Conservation (phyloP, 2,113 vertebrate genomes). For the Blennius ocellaris region DNA sequence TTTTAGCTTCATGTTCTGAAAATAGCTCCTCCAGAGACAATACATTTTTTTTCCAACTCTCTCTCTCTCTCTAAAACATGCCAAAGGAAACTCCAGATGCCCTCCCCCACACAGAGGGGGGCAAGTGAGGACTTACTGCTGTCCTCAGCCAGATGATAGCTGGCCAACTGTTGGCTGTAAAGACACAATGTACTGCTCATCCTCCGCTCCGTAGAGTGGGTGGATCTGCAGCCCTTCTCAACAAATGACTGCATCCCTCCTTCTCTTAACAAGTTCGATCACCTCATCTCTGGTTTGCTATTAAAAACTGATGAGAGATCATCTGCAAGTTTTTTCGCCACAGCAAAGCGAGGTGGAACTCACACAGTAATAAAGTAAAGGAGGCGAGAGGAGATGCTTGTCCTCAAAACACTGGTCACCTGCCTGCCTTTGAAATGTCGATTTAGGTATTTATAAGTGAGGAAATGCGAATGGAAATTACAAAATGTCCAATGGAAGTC, state of each 20-base stretch:
- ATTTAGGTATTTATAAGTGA: no score
- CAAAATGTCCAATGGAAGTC: no score
- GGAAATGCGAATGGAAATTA: no score
- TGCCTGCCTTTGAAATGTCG: no score
- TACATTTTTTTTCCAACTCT: slow-evolving; percentile 17
- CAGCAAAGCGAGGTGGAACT: neutral
- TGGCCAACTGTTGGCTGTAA: slow-evolving; percentile 72
- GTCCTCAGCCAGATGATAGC: slow-evolving; percentile 62
- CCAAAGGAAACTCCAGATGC: slow-evolving; percentile 64
- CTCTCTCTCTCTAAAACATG: slow-evolving; percentile 22
- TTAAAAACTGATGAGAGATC: neutral
- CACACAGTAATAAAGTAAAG: no score
- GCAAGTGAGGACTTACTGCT: slow-evolving; percentile 57
- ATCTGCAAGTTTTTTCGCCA: neutral
- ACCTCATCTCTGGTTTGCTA: neutral
- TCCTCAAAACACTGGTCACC: no score
- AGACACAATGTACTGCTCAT: slow-evolving; percentile 67
- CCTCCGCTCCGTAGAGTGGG: slow-evolving; percentile 56
- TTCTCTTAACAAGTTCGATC: neutral
- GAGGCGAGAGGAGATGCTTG: no score
- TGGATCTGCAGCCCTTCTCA: slow-evolving; percentile 24
- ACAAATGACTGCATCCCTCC: slow-evolving; percentile 13
- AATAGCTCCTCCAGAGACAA: slow-evolving; percentile 2
- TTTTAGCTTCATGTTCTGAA: neutral
- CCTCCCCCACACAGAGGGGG: slow-evolving; percentile 24